A percentile compares a stretch with the other conserved stretches of the same genome.
Evolutionary conservation across 2,888 invertebrate genomes (phyloP).

Genomic region (Allacma fusca): DNA sequence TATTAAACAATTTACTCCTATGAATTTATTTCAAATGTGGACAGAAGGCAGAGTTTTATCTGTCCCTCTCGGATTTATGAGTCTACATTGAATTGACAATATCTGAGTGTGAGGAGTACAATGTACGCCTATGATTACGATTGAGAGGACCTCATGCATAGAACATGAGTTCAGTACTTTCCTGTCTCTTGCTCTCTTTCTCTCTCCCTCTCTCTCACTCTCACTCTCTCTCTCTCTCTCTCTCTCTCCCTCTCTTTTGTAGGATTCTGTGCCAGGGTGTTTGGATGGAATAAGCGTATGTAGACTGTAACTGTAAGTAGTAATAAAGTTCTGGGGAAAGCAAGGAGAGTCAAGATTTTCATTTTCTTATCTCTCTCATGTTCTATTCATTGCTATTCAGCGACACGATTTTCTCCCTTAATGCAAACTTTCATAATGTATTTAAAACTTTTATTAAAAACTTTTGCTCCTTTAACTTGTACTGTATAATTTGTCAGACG

Average conservation of each 20-base stretch:
- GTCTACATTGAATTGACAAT: conserved; percentile 38
- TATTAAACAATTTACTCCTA: conserved; percentile 40
- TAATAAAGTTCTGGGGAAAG: background rate
- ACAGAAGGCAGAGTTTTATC: conserved; percentile 25
- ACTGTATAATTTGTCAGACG: conserved; percentile 4
- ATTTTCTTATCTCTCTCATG: conserved; percentile 28
- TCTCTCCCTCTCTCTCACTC: background rate
- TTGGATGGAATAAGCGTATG: too few relatives aligned
- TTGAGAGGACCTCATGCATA: conserved; percentile 25
- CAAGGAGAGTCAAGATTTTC: conserved; percentile 27
- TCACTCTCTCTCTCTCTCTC: background rate
- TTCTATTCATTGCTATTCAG: conserved; percentile 28
- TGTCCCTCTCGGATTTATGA: conserved; percentile 37
- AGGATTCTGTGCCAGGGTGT: background rate
- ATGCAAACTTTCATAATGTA: conserved; percentile 20
- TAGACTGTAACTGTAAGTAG: background rate
- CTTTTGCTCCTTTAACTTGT: background rate
- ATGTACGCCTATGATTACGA: background rate
- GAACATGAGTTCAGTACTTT: conserved; percentile 25
- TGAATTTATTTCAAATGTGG: conserved; percentile 38
- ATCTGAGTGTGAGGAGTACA: conserved; percentile 11
- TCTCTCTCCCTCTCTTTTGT: background rate
- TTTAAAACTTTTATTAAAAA: conserved; percentile 25
- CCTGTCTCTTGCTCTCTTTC: background rate
- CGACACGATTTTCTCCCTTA: background rate